Evolutionary conservation across 2,113 vertebrate genomes (phyloP), one percentile per base, ranked within the genome.

Genomic region (Macquaria ambigua): DNA sequence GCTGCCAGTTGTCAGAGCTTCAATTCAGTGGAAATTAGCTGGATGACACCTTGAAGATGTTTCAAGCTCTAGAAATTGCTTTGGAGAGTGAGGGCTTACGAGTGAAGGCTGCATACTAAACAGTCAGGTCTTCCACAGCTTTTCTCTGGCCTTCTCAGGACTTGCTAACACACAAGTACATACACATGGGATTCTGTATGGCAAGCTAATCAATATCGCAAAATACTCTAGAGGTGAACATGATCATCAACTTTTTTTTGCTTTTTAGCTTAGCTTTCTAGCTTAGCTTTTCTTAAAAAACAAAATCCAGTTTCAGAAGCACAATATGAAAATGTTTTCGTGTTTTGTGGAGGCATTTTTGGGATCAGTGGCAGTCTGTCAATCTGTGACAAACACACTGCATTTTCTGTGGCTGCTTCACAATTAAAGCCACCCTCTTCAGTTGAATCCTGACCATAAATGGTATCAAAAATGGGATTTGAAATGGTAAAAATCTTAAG

Each of bases 1-100:
- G 74, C 83, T 53, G 75, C 68, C 55, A 69, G 37, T 66, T 79
- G 79, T 74, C 82, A 85, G 55, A 28, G 46, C 59, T 81, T 83
- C 87, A 76, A 64, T 89, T 68, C 59, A 21, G 31, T 81, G 77
- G 64, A 70, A 87, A 88, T 92, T 83, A 88, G 77, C 73, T 78
- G 58, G 77, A 79, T 88, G 91, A 77, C 89, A 87, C 87, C 76
- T 88, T 79, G 83, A 55, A 84, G 83, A 67, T 68, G 72, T 31
- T 77, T 83, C 48, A 25, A 37, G 56, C 28, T 58, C 18, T 39
- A 67, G 74, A 55, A 77, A 76, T 69, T 61, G 53, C 70, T 82
- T 75, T 82, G 50, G 46, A 81, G 69, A 81, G 16, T 15, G 50
- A 46, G 8, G 23, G 55, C 34, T 64, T 37, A 66, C 25, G 48